Evolutionary conservation across 2,888 invertebrate genomes (phyloP).

Genomic region (Chrysomela aeneicollis): DNA sequence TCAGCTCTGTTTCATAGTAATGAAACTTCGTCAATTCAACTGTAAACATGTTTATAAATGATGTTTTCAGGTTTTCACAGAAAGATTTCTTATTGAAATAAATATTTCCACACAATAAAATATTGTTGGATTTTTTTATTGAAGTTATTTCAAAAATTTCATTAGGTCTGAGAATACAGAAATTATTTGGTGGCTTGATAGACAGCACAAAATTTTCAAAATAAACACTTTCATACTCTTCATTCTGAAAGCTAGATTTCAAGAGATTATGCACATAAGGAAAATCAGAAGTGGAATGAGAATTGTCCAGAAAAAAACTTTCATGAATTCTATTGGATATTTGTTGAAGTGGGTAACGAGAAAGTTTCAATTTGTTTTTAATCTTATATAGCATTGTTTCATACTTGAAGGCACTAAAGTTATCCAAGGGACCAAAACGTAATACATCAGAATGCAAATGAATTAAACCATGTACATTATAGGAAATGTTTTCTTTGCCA

Average conservation of each 20-base stretch:
- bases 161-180: background rate
- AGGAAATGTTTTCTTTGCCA: slow-evolving; percentile 16
- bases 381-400: background rate
- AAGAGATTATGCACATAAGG: slow-evolving; percentile 4
- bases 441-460: slow-evolving; percentile 36
- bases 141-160: background rate
- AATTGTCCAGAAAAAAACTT: background rate
- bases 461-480: slow-evolving; percentile 25
- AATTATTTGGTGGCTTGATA: slow-evolving; percentile 6
- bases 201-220: slow-evolving; percentile 4
- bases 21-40: background rate
- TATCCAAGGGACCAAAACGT: slow-evolving; percentile 37
- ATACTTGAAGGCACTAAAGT: slow-evolving; percentile 17
- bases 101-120: background rate
- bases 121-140: background rate
- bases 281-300: background rate
- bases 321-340: slow-evolving; percentile 9
- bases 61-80: background rate
- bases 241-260: slow-evolving; percentile 2
- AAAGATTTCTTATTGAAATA: slow-evolving; percentile 1
- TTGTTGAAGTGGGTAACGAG: slow-evolving; percentile 2
- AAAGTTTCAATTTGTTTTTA: background rate
- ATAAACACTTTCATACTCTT: background rate
- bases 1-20: background rate
- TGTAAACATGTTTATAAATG: background rate